phyloP scores from a whole-genome alignment of 2,113 vertebrate species.

The Buteo buteo region DNA sequence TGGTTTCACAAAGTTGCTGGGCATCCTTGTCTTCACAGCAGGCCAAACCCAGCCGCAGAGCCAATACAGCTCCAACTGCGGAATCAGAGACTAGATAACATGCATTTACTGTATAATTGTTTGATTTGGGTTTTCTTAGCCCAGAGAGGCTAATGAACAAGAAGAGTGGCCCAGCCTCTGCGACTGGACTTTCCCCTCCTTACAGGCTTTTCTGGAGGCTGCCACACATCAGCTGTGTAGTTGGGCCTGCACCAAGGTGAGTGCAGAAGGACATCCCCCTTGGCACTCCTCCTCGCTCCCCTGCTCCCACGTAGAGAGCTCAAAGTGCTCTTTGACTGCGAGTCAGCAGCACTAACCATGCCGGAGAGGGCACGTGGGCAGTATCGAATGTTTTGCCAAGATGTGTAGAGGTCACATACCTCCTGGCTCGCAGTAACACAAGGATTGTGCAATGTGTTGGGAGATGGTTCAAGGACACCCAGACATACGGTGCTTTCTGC shows the following conservation, averaged over 20 bases:
- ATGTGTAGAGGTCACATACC: background rate
- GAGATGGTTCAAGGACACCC: background rate
- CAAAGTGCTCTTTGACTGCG: background rate
- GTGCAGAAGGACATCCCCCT: background rate
- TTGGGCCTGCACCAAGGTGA: background rate
- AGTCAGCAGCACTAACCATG: background rate
- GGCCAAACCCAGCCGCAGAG: background rate
- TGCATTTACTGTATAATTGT: background rate
- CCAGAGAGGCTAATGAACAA: background rate
- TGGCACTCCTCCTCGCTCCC: background rate
- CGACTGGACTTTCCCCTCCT: accelerated
- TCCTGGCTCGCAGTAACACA: background rate
- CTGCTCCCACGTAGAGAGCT: background rate
- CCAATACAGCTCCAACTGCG: background rate
- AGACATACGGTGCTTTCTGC: background rate
- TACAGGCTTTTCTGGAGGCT: background rate
- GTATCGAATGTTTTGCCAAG: background rate
- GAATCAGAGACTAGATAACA: background rate
- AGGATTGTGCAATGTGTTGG: background rate
- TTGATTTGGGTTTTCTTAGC: background rate
- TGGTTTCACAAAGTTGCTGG: background rate
- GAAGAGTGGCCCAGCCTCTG: background rate
- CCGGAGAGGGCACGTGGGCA: background rate
- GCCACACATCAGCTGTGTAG: background rate
- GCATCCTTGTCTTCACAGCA: background rate